A percentile compares a stretch with the other conserved stretches of the same genome.
Conservation (phyloP, 92 coral and sea anemone species). For the Palythoa heliodiscus region DNA sequence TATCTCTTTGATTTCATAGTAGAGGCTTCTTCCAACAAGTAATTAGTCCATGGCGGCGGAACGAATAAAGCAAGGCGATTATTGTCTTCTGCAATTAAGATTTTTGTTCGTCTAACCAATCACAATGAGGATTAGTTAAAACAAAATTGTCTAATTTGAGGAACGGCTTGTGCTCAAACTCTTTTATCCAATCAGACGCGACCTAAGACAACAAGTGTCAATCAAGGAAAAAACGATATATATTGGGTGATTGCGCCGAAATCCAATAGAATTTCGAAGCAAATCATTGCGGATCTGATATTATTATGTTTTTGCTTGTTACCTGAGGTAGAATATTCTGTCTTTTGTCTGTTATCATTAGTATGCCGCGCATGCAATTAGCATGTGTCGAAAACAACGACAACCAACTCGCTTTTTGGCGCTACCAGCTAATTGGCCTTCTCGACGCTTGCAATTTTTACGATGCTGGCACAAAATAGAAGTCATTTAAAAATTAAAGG, state of each 20-base stretch:
- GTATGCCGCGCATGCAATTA: slow-evolving; percentile 19
- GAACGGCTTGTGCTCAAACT: slow-evolving; percentile 28
- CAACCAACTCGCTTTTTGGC: slow-evolving; percentile 2
- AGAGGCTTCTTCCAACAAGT: slow-evolving; percentile 32
- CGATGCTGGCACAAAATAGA: not conserved
- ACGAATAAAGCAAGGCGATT: slow-evolving; percentile 38
- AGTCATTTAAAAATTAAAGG: not conserved
- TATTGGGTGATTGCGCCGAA: slow-evolving; percentile 41
- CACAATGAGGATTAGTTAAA: slow-evolving; percentile 16
- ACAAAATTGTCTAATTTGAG: slow-evolving; percentile 35
- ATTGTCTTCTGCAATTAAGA: slow-evolving; percentile 47
- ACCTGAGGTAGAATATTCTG: not conserved
- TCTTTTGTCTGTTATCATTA: slow-evolving; percentile 5
- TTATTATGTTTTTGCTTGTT: slow-evolving; percentile 22
- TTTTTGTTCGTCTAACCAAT: slow-evolving; percentile 37
- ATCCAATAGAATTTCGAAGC: slow-evolving; percentile 10
- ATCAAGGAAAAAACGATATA: slow-evolving; percentile 51
- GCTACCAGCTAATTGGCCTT: not conserved
- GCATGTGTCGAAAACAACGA: slow-evolving; percentile 1
- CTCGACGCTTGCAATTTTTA: not conserved
- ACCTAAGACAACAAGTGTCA: slow-evolving; percentile 60
- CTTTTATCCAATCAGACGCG: slow-evolving; percentile 65
- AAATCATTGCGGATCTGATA: slow-evolving; percentile 28
- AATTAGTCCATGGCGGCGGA: slow-evolving; percentile 49
- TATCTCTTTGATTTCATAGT: slow-evolving; percentile 27